These are phyloP conservation scores for Rachycentron canadum DNA, from an alignment of 2,797 vertebrate genomes.

Conservation along the genomic window DNA sequence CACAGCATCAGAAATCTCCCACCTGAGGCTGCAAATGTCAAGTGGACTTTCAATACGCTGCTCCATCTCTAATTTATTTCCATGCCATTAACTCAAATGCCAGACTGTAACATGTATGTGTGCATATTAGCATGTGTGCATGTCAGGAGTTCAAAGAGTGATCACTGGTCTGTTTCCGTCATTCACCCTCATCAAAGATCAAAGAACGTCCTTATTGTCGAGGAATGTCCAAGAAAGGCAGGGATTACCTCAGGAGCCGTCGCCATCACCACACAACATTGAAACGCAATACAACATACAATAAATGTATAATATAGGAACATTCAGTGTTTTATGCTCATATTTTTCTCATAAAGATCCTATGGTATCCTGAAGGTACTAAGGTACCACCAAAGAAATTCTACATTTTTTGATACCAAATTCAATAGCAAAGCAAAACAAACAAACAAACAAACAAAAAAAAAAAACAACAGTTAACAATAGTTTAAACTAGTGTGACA, in stretches of 20 bases:
- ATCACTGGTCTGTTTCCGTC: background rate
- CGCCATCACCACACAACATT: background rate
- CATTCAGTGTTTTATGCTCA: no score
- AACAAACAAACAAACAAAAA: no score
- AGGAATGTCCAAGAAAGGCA: background rate
- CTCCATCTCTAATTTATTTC: slow-evolving; percentile 68
- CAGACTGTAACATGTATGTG: slow-evolving; percentile 48
- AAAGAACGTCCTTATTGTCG: slow-evolving; percentile 8
- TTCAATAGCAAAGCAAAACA: no score
- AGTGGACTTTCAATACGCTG: slow-evolving; percentile 67
- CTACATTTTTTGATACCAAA: no score
- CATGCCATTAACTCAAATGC: slow-evolving; percentile 81
- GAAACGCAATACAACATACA: no score
- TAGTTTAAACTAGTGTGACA: no score
- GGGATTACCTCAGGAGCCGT: slow-evolving; percentile 2
- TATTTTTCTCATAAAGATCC: no score
- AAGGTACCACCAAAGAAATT: no score
- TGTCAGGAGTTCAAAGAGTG: slow-evolving; percentile 18
- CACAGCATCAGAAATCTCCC: slow-evolving; percentile 47
- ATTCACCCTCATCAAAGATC: slow-evolving; percentile 22
- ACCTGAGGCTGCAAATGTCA: slow-evolving; percentile 78
- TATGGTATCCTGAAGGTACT: no score
- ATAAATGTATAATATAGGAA: no score
- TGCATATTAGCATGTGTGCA: slow-evolving; percentile 19
- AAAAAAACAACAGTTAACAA: no score